Conservation (phyloP, 2,888 invertebrate species). For the Antheraea assamensis region DNA sequence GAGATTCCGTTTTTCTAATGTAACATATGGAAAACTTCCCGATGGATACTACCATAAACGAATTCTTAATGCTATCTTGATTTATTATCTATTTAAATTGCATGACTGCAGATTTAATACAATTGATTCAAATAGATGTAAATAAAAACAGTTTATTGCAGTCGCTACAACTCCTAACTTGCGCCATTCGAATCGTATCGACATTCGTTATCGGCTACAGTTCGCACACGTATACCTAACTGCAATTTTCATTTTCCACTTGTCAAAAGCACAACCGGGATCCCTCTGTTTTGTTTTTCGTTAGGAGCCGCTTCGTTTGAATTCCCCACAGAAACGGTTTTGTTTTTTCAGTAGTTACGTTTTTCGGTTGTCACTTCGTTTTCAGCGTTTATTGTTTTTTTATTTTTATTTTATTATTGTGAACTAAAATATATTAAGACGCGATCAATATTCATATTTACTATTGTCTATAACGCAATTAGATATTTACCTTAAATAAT, state of each 20-base stretch:
- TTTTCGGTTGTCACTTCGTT: conserved; percentile 8
- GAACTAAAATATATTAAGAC: background rate
- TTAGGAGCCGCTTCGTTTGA: conserved; percentile 27
- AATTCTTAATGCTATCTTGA: too few species aligned
- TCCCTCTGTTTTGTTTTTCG: conserved; percentile 26
- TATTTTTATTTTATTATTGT: background rate
- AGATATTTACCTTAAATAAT: too few species aligned
- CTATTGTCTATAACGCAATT: background rate
- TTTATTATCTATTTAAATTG: too few species aligned
- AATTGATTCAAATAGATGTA: too few species aligned
- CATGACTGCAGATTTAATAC: too few species aligned
- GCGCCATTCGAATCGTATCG: background rate
- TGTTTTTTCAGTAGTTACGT: background rate
- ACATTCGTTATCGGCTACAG: conserved; percentile 4
- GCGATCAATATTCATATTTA: background rate
- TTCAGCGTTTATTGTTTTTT: background rate
- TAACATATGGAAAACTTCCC: too few species aligned
- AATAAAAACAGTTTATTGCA: background rate
- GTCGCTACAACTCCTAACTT: background rate
- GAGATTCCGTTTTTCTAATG: too few species aligned
- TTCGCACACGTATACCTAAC: conserved; percentile 25
- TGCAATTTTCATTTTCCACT: conserved; percentile 39
- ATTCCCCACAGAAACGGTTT: conserved; percentile 18
- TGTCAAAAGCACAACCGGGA: conserved; percentile 41
- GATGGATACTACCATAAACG: too few species aligned